Evolutionary conservation across 2,113 vertebrate genomes (phyloP).

Genomic region (Alligator mississippiensis): DNA sequence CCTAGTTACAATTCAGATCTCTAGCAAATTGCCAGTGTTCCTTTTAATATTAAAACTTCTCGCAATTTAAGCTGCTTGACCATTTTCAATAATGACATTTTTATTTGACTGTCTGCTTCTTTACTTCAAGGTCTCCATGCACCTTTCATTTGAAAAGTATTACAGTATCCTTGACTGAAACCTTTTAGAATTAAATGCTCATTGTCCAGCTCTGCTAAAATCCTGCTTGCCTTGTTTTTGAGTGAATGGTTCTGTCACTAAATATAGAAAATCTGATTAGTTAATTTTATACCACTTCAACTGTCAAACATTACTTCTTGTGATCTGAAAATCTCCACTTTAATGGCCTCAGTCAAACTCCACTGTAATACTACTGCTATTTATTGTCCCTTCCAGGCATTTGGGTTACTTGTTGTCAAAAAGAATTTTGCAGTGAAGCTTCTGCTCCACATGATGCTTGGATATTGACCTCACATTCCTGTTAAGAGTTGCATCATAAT

Average conservation of each 20-base stretch:
- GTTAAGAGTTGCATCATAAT: neutral
- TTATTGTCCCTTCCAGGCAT: neutral
- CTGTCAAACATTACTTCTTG: neutral
- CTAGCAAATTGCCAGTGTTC: constrained; percentile 5
- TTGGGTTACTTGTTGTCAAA: neutral
- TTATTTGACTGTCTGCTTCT: constrained; percentile 22
- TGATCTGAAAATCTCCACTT: constrained; percentile 20
- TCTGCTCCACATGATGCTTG: neutral
- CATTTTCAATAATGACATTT: constrained; percentile 15
- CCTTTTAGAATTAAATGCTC: constrained; percentile 26
- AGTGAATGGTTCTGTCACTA: constrained; percentile 27
- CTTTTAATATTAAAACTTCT: constrained; percentile 43
- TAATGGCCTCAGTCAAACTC: neutral
- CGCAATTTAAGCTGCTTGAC: neutral
- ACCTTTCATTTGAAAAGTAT: constrained; percentile 39
- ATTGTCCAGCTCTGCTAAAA: constrained; percentile 17
- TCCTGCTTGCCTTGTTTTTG: constrained; percentile 36
- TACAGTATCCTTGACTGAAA: constrained; percentile 24
- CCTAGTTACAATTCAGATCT: neutral
- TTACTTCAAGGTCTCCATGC: neutral
- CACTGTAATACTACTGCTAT: neutral
- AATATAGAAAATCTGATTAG: constrained; percentile 16
- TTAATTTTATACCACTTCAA: constrained; percentile 9
- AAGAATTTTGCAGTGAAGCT: constrained; percentile 9
- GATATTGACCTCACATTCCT: neutral